Evolutionary conservation across 2,797 vertebrate species (phyloP).

Genomic region (Phoebastria nigripes): DNA sequence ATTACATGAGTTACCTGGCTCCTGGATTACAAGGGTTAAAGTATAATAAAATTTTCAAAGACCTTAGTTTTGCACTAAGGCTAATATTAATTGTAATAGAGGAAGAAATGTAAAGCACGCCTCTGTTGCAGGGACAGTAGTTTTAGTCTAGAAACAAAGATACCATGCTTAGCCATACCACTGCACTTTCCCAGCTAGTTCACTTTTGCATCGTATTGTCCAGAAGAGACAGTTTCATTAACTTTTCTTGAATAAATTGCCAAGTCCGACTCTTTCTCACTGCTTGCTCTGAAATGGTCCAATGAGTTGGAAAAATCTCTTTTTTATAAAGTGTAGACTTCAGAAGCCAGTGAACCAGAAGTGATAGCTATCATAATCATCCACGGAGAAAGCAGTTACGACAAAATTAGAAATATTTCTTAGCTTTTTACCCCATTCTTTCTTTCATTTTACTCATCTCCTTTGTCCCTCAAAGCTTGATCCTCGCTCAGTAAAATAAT

Average conservation of each 20-base stretch:
- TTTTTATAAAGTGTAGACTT: constrained; percentile 14
- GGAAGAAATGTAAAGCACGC: background rate
- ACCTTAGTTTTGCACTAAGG: background rate
- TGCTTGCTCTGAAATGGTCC: constrained; percentile 33
- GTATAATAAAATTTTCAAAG: background rate
- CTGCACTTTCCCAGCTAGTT: background rate
- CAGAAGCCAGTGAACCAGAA: constrained; percentile 4
- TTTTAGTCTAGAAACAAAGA: background rate
- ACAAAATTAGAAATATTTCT: constrained; percentile 1
- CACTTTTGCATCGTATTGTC: background rate
- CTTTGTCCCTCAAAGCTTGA: background rate
- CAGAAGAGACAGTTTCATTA: constrained; percentile 24
- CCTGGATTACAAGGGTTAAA: background rate
- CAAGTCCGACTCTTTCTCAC: background rate
- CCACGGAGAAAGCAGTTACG: background rate
- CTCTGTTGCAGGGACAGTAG: background rate
- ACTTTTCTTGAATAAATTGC: constrained; percentile 2
- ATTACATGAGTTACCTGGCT: background rate
- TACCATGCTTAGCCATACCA: background rate
- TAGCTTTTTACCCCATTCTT: background rate
- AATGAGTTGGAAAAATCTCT: constrained; percentile 49
- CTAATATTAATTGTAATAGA: fast-evolving
- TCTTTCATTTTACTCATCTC: background rate
- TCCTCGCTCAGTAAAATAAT: background rate
- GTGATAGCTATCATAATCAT: background rate